phyloP scores from a whole-genome alignment of 2,888 invertebrate species.

The Dermolepida albohirtum region DNA sequence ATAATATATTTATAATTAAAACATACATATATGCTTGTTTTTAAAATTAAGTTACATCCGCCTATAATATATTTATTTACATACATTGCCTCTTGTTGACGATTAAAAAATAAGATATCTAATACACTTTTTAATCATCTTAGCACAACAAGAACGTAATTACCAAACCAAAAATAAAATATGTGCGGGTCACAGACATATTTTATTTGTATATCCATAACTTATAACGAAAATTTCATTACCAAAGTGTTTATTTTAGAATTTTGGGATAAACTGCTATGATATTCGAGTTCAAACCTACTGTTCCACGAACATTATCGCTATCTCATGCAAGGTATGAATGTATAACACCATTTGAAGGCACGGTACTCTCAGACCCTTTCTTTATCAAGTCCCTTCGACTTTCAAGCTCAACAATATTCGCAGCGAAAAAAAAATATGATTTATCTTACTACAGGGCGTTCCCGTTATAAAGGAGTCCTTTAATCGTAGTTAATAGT shows the following conservation, averaged over 20 bases:
- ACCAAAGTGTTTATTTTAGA: slow-evolving; percentile 30
- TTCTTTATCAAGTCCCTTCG: slow-evolving; percentile 32
- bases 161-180: too few species aligned
- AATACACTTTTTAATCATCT: too few species aligned
- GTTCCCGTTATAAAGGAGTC: slow-evolving; percentile 15
- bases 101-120: too few species aligned
- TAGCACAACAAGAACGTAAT: too few species aligned
- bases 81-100: too few species aligned
- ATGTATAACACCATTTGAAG: slow-evolving; percentile 28
- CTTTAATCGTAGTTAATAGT: slow-evolving; percentile 11
- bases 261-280: slow-evolving; percentile 22
- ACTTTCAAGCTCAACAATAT: slow-evolving; percentile 24
- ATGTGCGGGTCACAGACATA: too few species aligned
- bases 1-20: too few species aligned
- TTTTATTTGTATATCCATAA: too few species aligned
- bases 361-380: slow-evolving; percentile 19
- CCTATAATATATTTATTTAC: too few species aligned
- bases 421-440: slow-evolving; percentile 25
- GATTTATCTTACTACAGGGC: slow-evolving; percentile 30
- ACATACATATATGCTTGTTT: too few species aligned
- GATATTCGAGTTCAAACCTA: slow-evolving; percentile 16
- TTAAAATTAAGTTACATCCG: too few species aligned
- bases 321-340: slow-evolving; percentile 33
- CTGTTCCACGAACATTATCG: slow-evolving; percentile 26
- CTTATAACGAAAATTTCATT: slow-evolving; percentile 4